phyloP scores from a whole-genome alignment of 2,113 vertebrate genomes.

The Cyprinodon variegatus region DNA sequence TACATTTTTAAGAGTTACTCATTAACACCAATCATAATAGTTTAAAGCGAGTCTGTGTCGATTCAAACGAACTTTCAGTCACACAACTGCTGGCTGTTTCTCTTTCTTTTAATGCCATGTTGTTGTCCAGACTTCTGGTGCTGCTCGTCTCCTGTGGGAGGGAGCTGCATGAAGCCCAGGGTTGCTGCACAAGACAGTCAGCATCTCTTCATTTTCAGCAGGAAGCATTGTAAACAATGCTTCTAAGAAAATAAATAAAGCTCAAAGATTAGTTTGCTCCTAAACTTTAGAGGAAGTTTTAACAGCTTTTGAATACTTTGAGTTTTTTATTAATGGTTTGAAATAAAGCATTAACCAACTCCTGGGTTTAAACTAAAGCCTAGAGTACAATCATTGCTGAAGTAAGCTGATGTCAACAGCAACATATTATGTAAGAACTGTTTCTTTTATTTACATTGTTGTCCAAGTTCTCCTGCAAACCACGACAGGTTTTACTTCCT shows the following conservation, averaged over 20 bases:
- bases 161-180: slow-evolving; percentile 23
- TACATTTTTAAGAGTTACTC: slow-evolving; percentile 46
- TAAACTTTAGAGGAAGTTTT: background rate
- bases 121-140: slow-evolving; percentile 20
- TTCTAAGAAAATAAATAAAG: background rate
- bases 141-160: slow-evolving; percentile 42
- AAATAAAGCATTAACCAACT: slow-evolving; percentile 40
- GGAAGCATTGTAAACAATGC: background rate
- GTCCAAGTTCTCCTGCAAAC: background rate
- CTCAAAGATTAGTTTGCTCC: background rate
- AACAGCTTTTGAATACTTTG: slow-evolving; percentile 5
- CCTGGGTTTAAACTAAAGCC: slow-evolving; percentile 8
- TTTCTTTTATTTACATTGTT: background rate
- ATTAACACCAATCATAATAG: slow-evolving; percentile 49
- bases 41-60: background rate
- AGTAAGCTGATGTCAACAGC: background rate
- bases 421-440: background rate
- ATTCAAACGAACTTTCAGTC: background rate
- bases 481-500: background rate
- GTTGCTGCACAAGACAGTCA: background rate
- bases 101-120: background rate
- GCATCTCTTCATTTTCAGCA: slow-evolving; percentile 2
- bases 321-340: slow-evolving; percentile 13
- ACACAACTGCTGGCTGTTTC: slow-evolving; percentile 1
- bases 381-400: background rate